Percentiles rank a stretch among this genome's conserved stretches.
Evolutionary conservation across 2,888 invertebrate species (phyloP).

Genomic region (Troglohyphantes excavatus): DNA sequence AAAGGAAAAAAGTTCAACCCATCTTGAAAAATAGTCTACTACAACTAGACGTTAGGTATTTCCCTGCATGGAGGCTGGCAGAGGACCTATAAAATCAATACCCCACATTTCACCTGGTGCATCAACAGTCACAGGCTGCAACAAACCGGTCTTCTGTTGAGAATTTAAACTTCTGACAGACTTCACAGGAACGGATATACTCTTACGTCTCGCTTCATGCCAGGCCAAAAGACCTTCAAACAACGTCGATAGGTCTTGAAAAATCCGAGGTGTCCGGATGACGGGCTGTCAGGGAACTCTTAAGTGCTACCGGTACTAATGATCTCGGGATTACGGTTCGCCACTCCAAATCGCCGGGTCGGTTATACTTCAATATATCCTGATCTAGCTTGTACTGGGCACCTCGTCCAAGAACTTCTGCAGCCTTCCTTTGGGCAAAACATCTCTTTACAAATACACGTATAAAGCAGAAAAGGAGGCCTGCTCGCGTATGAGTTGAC

Average conservation of each 20-base stretch:
- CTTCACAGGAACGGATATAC: background rate
- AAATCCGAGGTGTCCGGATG: background rate
- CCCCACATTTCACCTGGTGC: background rate
- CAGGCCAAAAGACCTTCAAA: background rate
- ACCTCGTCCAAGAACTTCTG: background rate
- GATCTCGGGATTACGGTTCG: background rate
- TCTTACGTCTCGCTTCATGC: background rate
- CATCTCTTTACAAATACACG: background rate
- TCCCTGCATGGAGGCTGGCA: background rate
- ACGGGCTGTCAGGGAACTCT: background rate
- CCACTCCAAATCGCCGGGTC: background rate
- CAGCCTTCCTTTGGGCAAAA: background rate
- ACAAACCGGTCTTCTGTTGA: background rate
- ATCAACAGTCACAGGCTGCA: background rate
- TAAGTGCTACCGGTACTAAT: too few relatives aligned
- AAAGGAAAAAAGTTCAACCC: background rate
- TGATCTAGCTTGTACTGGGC: background rate
- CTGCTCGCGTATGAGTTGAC: background rate
- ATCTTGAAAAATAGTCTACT: background rate
- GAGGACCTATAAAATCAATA: background rate
- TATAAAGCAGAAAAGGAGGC: background rate
- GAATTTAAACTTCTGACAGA: background rate
- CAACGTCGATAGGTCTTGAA: background rate
- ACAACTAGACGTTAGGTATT: background rate
- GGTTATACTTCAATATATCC: background rate